Evolutionary conservation across 2,113 vertebrate genomes (phyloP).

Genomic region (Mixornis gularis): DNA sequence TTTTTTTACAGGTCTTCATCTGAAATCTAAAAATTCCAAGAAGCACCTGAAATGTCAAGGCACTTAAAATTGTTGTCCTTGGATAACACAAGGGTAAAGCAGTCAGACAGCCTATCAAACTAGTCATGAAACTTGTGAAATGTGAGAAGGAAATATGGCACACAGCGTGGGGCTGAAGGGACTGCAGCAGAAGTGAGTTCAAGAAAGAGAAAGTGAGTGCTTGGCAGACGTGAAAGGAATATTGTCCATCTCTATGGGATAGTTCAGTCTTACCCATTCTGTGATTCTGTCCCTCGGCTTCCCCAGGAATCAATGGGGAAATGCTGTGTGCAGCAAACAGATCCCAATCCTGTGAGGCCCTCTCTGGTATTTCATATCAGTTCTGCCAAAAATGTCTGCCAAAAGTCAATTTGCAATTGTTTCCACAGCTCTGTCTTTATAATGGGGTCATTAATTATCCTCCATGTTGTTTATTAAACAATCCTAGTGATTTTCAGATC

Average conservation of each 20-base stretch:
- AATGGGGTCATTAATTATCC: not conserved
- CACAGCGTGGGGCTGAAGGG: not conserved
- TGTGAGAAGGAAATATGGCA: not conserved
- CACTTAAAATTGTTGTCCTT: not conserved
- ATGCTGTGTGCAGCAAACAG: not conserved
- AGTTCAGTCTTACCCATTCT: not conserved
- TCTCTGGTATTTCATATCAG: not conserved
- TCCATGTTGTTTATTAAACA: not conserved
- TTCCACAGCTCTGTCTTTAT: not conserved
- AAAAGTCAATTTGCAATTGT: constrained; percentile 3
- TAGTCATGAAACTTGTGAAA: not conserved
- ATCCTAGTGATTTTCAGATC: not conserved
- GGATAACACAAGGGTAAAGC: not conserved
- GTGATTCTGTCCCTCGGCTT: not conserved
- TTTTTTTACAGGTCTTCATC: not conserved
- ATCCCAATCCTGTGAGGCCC: not conserved
- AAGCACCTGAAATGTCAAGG: not conserved
- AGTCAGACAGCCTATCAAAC: not conserved
- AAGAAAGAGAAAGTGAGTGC: not conserved
- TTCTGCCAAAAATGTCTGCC: not conserved
- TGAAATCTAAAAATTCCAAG: not conserved
- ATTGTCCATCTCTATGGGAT: not conserved
- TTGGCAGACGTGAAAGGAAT: not conserved
- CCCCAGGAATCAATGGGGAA: not conserved
- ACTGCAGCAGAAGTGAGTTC: not conserved